Base-by-base conservation (phyloP, 2,797 vertebrate species). In the Orestias chungarensis region DNA sequence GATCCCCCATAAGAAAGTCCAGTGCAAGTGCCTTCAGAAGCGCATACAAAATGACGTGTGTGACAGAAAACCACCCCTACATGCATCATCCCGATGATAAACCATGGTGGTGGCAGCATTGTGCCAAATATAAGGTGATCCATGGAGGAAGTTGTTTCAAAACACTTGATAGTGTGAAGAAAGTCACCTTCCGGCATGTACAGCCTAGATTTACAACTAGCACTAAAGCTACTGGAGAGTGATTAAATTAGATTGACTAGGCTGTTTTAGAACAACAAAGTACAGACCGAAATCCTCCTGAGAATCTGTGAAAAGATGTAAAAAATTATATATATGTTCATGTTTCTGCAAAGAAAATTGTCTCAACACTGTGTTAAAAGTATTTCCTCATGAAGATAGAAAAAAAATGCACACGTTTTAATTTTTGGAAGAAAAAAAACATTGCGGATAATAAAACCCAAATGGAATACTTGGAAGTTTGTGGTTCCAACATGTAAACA, bases 71-170 rank as follows among this genome's bases (percentile, higher is more conserved):
- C 52, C 8, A 29, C 6, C 50, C 14, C 15, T 29, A 54, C 52
- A 52, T 52, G 4, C 17, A 17, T 15, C 25, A 54, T 29, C 50
- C 50, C 15, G 25, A 55, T 31, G 27, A 27, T 54, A 27, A 54
- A 54, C 27, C 52, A 55, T 55, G 27, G 15, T 55, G 52, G 54
- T 55, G 54, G 54, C 54, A 57, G 29, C 54, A 57, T 57, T 8
- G 6, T 44, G 43, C 43, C 18, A 17, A 44, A 31, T 33, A 57
- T 7, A 18, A 8, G 54, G 27, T 11, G 20, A 18, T 33, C 54
- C 15, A 9, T 27, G 17, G 4, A 33, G 3, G 31, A 57, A 18
- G 1, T 1, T 8, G 29, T 1, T 35, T 7, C 17, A 33, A 59
- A 59, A 35, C 55, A 9, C 54, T 55, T 20, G 54, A 57, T 29